A percentile compares a stretch with the other conserved stretches of the same genome.
Evolutionary conservation across 2,888 invertebrate species (phyloP).

Genomic region (Nasonia oneida): DNA sequence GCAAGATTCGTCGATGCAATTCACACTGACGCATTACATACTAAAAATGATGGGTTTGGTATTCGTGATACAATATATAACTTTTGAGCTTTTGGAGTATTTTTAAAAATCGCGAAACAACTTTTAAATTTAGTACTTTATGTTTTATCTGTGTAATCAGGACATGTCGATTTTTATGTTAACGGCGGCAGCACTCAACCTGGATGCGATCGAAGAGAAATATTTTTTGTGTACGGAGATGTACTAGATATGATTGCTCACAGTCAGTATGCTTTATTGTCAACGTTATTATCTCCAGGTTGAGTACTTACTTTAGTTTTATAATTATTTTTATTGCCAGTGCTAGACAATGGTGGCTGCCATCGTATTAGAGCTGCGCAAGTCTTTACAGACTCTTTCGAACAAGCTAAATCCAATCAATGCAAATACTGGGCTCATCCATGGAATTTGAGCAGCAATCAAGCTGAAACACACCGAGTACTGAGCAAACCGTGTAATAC

Average conservation of each 20-base stretch:
- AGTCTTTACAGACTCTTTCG: background rate
- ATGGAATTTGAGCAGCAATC: background rate
- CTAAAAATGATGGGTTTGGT: slow-evolving; percentile 82
- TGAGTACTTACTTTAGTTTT: too few species aligned
- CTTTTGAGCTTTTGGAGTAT: background rate
- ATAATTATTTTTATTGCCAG: too few species aligned
- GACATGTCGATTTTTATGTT: background rate
- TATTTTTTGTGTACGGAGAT: too few species aligned
- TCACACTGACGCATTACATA: slow-evolving; percentile 82
- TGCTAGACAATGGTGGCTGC: background rate
- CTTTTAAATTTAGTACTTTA: too few species aligned
- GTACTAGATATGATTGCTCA: too few species aligned
- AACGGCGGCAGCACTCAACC: background rate
- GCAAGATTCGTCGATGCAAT: slow-evolving; percentile 84
- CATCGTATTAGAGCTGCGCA: background rate
- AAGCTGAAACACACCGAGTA: background rate
- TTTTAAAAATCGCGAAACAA: background rate
- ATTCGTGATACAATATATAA: slow-evolving; percentile 82
- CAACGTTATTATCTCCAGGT: background rate
- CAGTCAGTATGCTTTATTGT: background rate
- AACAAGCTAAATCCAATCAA: background rate
- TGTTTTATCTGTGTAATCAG: background rate
- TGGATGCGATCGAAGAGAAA: background rate
- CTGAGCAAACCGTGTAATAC: background rate
- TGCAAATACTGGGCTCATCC: background rate